Evolutionary conservation across 1,140 invertebrate species (phyloP), one percentile per base, ranked within the genome.

Genomic region (Leptonema lineaticorne): DNA sequence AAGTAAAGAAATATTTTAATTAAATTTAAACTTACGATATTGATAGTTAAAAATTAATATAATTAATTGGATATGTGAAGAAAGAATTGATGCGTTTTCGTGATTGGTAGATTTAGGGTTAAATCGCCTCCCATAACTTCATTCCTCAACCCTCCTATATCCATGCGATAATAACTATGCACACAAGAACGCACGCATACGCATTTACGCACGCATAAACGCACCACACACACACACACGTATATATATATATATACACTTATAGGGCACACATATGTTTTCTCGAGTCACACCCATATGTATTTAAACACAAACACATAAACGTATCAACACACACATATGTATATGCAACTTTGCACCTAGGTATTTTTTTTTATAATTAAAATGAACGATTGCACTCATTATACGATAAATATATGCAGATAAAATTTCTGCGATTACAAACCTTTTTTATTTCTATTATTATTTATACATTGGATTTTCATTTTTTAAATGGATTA

Each of bases 111-210:
- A 2, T 46, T 48, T 11, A 64, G 45, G 41, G 62, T 64, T 64
- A 50, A 64, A 45, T 64, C 45, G 62, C 62, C 62, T 64, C 28
- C 62, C 62, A 64, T 50, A 64, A 64, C 62, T 50, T 48, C 62
- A 64, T 64, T 64, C 62, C 62, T 64, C 62, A 64, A 64, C 62
- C 62, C 62, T 63, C 62, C 37, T 64, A 28, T 50, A 50, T 64
- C 62, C 62, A 41, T 22, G 62, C 62, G 62, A 64, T 64, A 64
- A 64, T 64, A 64, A 64, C 62, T 50, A 63, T 30, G 33, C 60
- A 29, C 60, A 48, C 60, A 41, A 56, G 33, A 26, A 28, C 59
- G 45, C 7, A 9, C 9, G 8, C 27, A 7, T n/a, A n/a, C 57
- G 11, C 59, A 24, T 2, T 24, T 37, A 62, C 59, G 24, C 22